Evolutionary conservation across 2,113 vertebrate species (phyloP).

Genomic region (Zapus hudsonius): DNA sequence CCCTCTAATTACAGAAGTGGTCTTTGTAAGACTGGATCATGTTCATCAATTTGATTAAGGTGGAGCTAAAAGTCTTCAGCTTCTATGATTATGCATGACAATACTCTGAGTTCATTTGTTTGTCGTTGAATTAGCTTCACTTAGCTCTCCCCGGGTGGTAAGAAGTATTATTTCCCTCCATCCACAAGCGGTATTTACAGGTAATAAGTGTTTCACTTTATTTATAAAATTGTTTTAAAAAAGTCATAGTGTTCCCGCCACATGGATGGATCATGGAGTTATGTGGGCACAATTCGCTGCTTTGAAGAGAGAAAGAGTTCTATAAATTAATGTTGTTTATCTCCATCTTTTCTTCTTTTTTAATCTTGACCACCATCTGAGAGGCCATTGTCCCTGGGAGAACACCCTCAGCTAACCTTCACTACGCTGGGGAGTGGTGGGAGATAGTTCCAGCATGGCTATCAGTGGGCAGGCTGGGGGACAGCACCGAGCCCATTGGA

Average conservation of each 20-base stretch:
- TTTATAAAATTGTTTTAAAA: background rate
- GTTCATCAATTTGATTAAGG: background rate
- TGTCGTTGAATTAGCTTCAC: background rate
- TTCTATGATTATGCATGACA: background rate
- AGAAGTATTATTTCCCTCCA: background rate
- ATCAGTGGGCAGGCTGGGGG: accelerated
- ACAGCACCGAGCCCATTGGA: accelerated
- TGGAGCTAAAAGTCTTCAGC: slow-evolving; percentile 28
- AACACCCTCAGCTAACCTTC: background rate
- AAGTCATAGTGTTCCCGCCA: background rate
- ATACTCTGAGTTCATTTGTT: background rate
- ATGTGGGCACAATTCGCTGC: background rate
- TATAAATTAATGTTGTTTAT: background rate
- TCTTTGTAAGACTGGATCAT: slow-evolving; percentile 34
- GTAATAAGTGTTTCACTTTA: background rate
- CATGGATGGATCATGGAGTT: background rate
- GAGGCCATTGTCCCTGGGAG: background rate
- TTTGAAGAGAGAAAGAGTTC: background rate
- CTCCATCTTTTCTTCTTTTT: background rate
- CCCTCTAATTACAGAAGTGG: background rate
- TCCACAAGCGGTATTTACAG: background rate
- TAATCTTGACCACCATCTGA: background rate
- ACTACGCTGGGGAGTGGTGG: accelerated
- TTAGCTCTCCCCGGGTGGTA: background rate
- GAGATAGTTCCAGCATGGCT: no score